Evolutionary conservation across 2,113 vertebrate species (phyloP).

Genomic region (Brachirus orientalis): DNA sequence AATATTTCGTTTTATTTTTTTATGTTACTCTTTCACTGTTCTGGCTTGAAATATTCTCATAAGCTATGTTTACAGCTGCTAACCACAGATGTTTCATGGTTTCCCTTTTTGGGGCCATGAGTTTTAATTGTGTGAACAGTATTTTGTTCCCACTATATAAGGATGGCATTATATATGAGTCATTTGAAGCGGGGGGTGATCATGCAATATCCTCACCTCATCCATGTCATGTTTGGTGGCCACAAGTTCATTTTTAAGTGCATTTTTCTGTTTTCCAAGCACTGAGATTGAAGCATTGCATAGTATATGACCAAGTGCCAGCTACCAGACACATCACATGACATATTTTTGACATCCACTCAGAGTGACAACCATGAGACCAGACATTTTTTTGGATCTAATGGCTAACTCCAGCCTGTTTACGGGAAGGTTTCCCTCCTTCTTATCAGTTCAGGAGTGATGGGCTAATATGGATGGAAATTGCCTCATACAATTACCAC

Average conservation of each 20-base stretch:
- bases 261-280: neutral
- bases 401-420: conserved; percentile 51
- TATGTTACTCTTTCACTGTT: no score
- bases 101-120: neutral
- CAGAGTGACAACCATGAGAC: conserved; percentile 41
- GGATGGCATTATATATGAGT: neutral
- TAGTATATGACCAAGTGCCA: neutral
- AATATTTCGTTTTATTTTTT: no score
- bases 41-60: no score
- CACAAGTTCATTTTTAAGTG: no score
- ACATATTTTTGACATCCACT: conserved; percentile 37
- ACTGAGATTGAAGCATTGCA: conserved; percentile 1
- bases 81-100: neutral
- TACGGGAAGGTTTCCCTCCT: conserved; percentile 46
- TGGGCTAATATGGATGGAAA: conserved; percentile 64
- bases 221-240: no score
- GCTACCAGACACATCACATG: conserved; percentile 6
- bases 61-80: neutral
- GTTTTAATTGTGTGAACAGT: neutral
- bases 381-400: conserved; percentile 54
- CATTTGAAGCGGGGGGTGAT: neutral
- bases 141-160: neutral
- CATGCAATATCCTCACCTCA: neutral
- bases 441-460: conserved; percentile 61
- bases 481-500: conserved; percentile 63